These are phyloP conservation scores for Hippocampus abdominalis DNA, from an alignment of 2,113 vertebrate genomes.

Conservation along the genomic window DNA sequence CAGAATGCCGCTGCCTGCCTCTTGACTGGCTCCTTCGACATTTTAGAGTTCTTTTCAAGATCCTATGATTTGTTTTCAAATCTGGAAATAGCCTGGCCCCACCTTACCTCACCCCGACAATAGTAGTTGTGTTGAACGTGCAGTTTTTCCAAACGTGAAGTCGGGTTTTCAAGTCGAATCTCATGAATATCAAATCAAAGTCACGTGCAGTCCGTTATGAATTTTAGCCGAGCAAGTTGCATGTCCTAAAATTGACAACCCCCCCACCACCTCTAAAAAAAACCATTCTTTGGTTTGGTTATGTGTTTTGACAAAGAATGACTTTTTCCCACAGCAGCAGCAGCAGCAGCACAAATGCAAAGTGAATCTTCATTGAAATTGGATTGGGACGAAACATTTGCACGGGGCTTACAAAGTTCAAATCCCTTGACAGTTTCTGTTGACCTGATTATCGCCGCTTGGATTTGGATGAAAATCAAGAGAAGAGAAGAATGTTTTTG, in stretches of 20 bases:
- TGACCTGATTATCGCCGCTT: slow-evolving; percentile 52
- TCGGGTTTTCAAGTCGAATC: background rate
- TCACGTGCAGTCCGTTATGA: background rate
- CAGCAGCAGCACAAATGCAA: too few relatives aligned
- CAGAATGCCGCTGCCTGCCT: background rate
- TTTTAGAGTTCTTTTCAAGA: too few relatives aligned
- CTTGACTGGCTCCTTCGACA: too few relatives aligned
- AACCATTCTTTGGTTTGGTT: too few relatives aligned
- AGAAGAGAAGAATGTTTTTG: slow-evolving; percentile 53
- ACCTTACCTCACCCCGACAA: too few relatives aligned
- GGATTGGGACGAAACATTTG: slow-evolving; percentile 21
- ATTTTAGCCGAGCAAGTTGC: background rate
- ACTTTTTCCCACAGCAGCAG: too few relatives aligned
- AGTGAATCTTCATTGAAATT: slow-evolving; percentile 11
- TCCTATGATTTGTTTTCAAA: background rate
- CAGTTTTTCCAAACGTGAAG: too few relatives aligned
- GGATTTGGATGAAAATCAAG: slow-evolving; percentile 60
- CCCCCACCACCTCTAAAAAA: too few relatives aligned
- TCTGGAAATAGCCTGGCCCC: too few relatives aligned
- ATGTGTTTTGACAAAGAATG: too few relatives aligned
- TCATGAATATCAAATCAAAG: background rate
- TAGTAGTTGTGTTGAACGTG: too few relatives aligned
- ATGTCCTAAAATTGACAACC: background rate
- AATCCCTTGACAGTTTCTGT: slow-evolving; percentile 51
- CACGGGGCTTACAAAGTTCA: slow-evolving; percentile 35